Evolutionary conservation across 2,797 vertebrate species (phyloP).

Genomic region (Aldrovandia affinis): DNA sequence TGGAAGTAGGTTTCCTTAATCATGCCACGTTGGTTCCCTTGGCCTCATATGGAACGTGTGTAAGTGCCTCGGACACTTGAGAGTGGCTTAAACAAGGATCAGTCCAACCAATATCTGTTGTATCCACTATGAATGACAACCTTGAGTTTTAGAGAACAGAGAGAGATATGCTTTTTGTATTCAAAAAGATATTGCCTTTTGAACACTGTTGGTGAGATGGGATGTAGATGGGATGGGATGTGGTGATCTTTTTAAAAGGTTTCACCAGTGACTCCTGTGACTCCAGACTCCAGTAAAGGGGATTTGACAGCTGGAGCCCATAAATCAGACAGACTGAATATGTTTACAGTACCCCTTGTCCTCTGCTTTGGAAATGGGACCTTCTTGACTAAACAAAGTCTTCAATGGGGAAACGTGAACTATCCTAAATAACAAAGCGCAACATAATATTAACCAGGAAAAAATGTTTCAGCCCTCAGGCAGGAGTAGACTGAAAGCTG

Average conservation of each 20-base stretch:
- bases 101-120: not conserved
- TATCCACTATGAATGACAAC: not conserved
- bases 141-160: not conserved
- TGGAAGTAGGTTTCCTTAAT: not conserved
- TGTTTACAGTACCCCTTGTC: slow-evolving; percentile 47
- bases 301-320: slow-evolving; percentile 25
- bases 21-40: not conserved
- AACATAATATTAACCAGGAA: slow-evolving; percentile 35
- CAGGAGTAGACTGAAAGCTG: not conserved
- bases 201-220: not conserved
- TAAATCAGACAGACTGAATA: slow-evolving; percentile 29
- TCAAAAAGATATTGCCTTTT: not conserved
- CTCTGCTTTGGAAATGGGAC: slow-evolving; percentile 42
- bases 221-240: not conserved
- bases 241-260: slow-evolving; percentile 46
- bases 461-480: not conserved
- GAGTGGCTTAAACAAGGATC: not conserved
- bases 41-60: not conserved
- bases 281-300: too few relatives aligned
- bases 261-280: slow-evolving; percentile 38
- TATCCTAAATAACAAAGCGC: slow-evolving; percentile 30
- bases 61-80: not conserved
- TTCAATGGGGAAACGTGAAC: slow-evolving; percentile 37
- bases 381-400: slow-evolving; percentile 30
- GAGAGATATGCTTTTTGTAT: not conserved